Conservation (phyloP, 2,797 vertebrate species). For the Phrynocephalus guinanensis region DNA sequence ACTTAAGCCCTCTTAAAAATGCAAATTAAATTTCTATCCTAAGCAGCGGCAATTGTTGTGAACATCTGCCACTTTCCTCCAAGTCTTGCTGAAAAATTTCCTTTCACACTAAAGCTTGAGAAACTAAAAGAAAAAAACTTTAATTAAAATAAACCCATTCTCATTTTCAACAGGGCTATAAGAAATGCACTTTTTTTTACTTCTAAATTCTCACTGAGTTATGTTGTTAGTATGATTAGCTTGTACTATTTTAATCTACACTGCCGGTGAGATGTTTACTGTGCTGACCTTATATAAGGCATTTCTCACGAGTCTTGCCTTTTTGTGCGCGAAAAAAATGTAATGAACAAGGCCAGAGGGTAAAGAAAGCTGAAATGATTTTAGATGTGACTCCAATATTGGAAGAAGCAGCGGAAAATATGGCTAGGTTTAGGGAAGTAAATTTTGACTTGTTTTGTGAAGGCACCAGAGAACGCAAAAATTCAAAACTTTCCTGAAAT, state of each 20-base stretch:
- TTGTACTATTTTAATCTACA: constrained; percentile 12
- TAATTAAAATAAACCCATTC: background rate
- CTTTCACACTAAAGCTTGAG: constrained; percentile 20
- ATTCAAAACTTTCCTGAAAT: no score
- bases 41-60: constrained; percentile 44
- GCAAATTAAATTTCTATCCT: constrained; percentile 52
- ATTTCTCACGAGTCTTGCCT: background rate
- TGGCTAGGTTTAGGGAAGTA: background rate
- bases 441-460: no score
- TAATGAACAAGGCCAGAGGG: background rate
- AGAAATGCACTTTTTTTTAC: constrained; percentile 15
- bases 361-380: background rate
- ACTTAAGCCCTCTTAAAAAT: constrained; percentile 28
- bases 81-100: background rate
- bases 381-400: background rate
- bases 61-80: constrained; percentile 31
- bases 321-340: background rate
- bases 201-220: background rate
- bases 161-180: constrained; percentile 1
- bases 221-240: background rate
- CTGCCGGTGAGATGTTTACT: background rate
- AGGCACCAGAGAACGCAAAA: no score
- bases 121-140: constrained; percentile 31
- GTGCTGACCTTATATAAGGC: background rate
- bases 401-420: background rate